Conservation (phyloP, 1,140 invertebrate species). For the Notospermus geniculatus region DNA sequence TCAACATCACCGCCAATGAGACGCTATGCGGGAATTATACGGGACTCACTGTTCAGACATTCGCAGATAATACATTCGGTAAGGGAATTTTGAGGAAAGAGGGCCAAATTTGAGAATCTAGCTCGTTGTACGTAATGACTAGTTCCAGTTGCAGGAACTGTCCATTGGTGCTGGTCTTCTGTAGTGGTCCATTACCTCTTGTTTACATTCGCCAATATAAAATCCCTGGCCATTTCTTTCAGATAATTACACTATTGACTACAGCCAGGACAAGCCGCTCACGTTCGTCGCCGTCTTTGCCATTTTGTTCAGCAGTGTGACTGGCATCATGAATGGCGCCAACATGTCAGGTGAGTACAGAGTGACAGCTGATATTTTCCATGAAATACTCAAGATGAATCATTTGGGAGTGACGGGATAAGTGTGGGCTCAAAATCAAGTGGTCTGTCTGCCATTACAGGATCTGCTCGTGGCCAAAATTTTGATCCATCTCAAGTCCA, state of each 20-base stretch:
- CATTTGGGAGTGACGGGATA: too few relatives aligned
- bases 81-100: constrained; percentile 9
- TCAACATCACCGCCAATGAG: constrained; percentile 32
- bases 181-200: too few relatives aligned
- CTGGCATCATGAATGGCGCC: constrained; percentile 98
- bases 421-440: too few relatives aligned
- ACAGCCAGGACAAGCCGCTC: constrained; percentile 67
- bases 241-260: constrained; percentile 79
- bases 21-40: constrained; percentile 70
- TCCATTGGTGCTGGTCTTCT: too few relatives aligned
- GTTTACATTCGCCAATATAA: neutral
- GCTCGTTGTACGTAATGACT: too few relatives aligned
- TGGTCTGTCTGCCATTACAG: too few relatives aligned
- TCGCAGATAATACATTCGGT: constrained; percentile 73
- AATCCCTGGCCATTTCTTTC: constrained; percentile 21
- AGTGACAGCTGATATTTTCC: neutral
- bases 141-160: too few relatives aligned
- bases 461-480: neutral
- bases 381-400: neutral
- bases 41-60: constrained; percentile 71
- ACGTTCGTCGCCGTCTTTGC: constrained; percentile 88
- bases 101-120: too few relatives aligned
- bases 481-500: neutral
- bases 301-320: constrained; percentile 79
- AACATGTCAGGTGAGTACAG: constrained; percentile 89